Percentiles rank a stretch among this genome's conserved stretches.
These are phyloP conservation scores for Siniperca undulata DNA, from an alignment of 2,797 vertebrate species.

Conservation along the genomic window DNA sequence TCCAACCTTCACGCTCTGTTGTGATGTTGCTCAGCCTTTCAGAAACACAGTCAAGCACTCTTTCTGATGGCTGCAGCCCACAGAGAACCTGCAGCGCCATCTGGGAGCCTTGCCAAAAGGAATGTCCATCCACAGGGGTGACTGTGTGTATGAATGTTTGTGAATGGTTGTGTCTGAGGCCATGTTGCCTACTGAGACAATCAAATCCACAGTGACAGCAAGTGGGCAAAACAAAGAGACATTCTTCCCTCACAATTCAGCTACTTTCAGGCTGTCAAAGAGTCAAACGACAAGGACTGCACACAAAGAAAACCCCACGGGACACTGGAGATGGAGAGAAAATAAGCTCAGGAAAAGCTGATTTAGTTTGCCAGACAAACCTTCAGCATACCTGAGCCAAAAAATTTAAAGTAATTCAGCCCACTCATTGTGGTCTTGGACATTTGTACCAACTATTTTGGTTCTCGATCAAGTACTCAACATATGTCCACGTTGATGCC, in stretches of 20 bases:
- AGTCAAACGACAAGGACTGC: slow-evolving; percentile 71
- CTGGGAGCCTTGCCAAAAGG: slow-evolving; percentile 77
- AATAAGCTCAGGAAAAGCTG: slow-evolving; percentile 60
- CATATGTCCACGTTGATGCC: slow-evolving; percentile 54
- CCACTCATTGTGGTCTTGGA: slow-evolving; percentile 35
- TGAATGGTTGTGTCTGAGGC: slow-evolving; percentile 69
- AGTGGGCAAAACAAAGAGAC: slow-evolving; percentile 77
- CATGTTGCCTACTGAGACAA: slow-evolving; percentile 76
- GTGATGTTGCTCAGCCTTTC: slow-evolving; percentile 43
- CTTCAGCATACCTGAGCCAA: slow-evolving; percentile 64
- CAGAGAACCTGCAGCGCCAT: slow-evolving; percentile 72
- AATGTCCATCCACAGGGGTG: slow-evolving; percentile 75
- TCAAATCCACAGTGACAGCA: slow-evolving; percentile 81
- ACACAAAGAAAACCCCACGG: slow-evolving; percentile 67
- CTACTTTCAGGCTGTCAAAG: slow-evolving; percentile 70
- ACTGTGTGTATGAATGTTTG: slow-evolving; percentile 51
- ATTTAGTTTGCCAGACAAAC: slow-evolving; percentile 57
- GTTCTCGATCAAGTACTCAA: slow-evolving; percentile 36
- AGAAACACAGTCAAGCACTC: slow-evolving; percentile 61
- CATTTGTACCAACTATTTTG: slow-evolving; percentile 37
- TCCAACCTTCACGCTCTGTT: slow-evolving; percentile 27
- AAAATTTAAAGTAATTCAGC: slow-evolving; percentile 41
- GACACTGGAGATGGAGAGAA: slow-evolving; percentile 48
- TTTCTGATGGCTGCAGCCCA: slow-evolving; percentile 55
- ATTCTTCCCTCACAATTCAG: slow-evolving; percentile 76